Evolutionary conservation across 2,888 invertebrate genomes (phyloP), one percentile per base, ranked within the genome.

Genomic region (Aplocera efformata): DNA sequence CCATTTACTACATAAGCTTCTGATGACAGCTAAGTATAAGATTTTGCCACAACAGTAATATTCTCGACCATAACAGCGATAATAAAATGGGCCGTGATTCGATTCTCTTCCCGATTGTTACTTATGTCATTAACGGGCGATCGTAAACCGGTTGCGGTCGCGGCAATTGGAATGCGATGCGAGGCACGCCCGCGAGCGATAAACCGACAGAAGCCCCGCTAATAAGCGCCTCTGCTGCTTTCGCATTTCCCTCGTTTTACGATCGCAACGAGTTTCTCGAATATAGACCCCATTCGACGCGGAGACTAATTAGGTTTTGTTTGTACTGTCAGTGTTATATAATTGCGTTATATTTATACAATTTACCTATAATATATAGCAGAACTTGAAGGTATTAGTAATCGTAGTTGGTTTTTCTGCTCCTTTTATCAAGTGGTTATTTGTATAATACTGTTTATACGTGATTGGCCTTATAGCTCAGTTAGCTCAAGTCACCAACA

Each of bases 101-200:
- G 79, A 74, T 79, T 79, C 78, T 78, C 79, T 81, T 80, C 81
- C 80, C 80, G 78, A 78, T 81, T 74, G 71, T 76, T 67, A 70
- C 65, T 66, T 62, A 67, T 81, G 77, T 82, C 82, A 81, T 82
- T 82, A 81, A 82, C 66, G 66, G 64, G 58, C 27, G 54, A 51
- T 72, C 78, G 75, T 81, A 82, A 83, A 80, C 49, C 45, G 56
- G 74, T 69, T 72, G 68, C 75, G 79, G 74, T 74, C 72, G 72
- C 53, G 51, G 71, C 65, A 55, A 66, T 55, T 58, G 84, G 84
- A 83, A 85, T 85, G 83, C 76, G 72, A 52, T 56, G 56, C 44
- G 57, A 65, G 69, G 82, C 84, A 85, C 84, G 84, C 71, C 60
- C 74, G 67, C 42, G 33, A 48, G 41, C 63, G 60, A 68, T 67